A percentile compares a stretch with the other conserved stretches of the same genome.
Evolutionary conservation across 2,113 vertebrate genomes (phyloP).

Genomic region (Bos indicus): DNA sequence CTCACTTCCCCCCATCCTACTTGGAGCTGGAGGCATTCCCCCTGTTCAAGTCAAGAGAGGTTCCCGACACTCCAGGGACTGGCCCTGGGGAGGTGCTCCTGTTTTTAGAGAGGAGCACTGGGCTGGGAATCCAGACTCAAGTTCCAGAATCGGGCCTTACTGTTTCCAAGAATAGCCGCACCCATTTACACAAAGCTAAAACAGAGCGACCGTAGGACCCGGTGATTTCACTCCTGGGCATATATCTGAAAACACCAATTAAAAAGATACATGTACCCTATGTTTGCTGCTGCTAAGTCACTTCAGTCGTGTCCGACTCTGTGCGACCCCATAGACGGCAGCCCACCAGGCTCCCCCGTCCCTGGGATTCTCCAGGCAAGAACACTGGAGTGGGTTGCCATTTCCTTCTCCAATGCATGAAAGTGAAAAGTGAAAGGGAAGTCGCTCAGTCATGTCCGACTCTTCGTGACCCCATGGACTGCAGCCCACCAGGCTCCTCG

Average conservation of each 20-base stretch:
- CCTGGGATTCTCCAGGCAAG: no score
- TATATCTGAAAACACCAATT: not conserved
- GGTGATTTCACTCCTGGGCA: not conserved
- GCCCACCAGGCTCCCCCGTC: no score
- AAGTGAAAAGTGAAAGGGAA: no score
- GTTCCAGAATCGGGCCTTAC: not conserved
- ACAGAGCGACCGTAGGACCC: fast-evolving
- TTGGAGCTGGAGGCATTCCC: not conserved
- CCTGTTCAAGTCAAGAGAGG: not conserved
- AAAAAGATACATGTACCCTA: not conserved
- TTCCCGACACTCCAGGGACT: not conserved
- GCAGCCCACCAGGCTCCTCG: no score
- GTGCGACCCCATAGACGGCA: no score
- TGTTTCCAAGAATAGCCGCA: no score
- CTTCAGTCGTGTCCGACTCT: no score
- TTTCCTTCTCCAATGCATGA: no score
- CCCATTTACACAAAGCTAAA: not conserved
- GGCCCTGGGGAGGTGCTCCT: not conserved
- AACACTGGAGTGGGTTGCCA: fast-evolving
- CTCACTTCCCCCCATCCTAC: no score
- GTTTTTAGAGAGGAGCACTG: not conserved
- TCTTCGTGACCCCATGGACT: no score
- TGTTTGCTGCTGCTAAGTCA: not conserved
- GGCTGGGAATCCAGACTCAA: not conserved
- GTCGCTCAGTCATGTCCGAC: no score